Evolutionary conservation across 2,797 vertebrate genomes (phyloP), one percentile per base, ranked within the genome.

Genomic region (Pipistrellus pipistrellus): DNA sequence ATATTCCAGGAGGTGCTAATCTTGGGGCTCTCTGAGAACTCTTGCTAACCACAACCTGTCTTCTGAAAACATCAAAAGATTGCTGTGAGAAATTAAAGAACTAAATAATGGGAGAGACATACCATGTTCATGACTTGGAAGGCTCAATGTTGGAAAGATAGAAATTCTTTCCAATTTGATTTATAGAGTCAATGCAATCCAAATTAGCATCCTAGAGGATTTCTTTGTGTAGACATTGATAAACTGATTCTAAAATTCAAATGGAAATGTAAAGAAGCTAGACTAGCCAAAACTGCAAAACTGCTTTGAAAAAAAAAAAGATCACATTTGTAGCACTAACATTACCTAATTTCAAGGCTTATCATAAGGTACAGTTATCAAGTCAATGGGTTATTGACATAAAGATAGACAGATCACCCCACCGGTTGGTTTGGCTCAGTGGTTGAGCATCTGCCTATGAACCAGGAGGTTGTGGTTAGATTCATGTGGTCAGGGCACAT

Each of bases 101-200:
- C 55, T 85, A 68, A 90, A 32, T 72, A 85, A 88, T 53, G 59
- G 27, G 25, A 86, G 62, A 72, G 38, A 72, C 3, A 41, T 32
- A 66, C 55, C 38, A 44, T 30, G 2, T 82, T 77, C 68, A 38
- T 57, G 12, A 18, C 21, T 69, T 69, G 13, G 32, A 80, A 88
- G 62, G 17, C 27, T 88, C n/a, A 44, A 32, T 91, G 62, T 14
- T 68, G 41, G 8, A 72, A 95, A 78, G 14, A n/a, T n/a, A 77
- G 6, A 11, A 83, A 1, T 93, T 93, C n/a, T 92, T 90, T 86
- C 59, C 32, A 96, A 88, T 72, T 92, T 35, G 25, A 51, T 82
- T 46, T 57, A 57, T 25, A 20, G 53, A 57, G 55, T 57, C 25
- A 59, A 27, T 27, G 25, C 57, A 13, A 59, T 27, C 57, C 53